Base-by-base conservation (phyloP, 2,888 invertebrate species). In the Xanthorhoe designata region DNA sequence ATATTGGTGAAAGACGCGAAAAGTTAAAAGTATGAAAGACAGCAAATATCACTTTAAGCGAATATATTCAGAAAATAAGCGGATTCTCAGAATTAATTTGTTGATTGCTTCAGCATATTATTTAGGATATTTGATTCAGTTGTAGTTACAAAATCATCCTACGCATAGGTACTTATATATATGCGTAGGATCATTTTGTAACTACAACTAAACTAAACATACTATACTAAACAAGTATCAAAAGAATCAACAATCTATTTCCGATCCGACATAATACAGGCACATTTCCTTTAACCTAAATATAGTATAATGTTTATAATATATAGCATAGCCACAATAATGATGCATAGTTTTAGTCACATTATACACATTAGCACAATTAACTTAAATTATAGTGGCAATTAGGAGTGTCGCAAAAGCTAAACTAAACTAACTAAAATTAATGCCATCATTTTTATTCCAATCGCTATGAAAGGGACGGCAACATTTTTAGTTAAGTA, bases 41-140 rank as follows among this genome's bases (percentile, higher is more conserved):
- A 72, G 72, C 68, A 70, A 56, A 69, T 68, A 70, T 72, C 67
- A 70, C 70, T 66, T 70, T 66, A 74, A 74, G 73, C 73, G 57
- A 71, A 73, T 68, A 70, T 54, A 59, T 64, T 42, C 35, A 61
- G 68, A 57, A 64, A 64, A 68, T 15, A 66, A 53, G 62, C 54
- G 50, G 54, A 62, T 29, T 51, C 42, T 13, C 24, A 61, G 64
- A 52, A 51, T 52, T 35, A 61, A 61, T 15, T 55, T 64, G 38
- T 58, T 66, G 59, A 24, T 32, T 18, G 42, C 58, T 57, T 38
- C 38, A 32, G 32, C 4, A 5, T 1, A 42, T 42, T 13, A 24
- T 38, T 38, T 38, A 38, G 9, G 38, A 38, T 32, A 13, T 13
- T 2, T 42, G 13, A 38, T 10, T 32, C 2, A 32, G 8, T 32